Evolutionary conservation across 2,113 vertebrate genomes (phyloP), one percentile per base, ranked within the genome.

Genomic region (Equus quagga): DNA sequence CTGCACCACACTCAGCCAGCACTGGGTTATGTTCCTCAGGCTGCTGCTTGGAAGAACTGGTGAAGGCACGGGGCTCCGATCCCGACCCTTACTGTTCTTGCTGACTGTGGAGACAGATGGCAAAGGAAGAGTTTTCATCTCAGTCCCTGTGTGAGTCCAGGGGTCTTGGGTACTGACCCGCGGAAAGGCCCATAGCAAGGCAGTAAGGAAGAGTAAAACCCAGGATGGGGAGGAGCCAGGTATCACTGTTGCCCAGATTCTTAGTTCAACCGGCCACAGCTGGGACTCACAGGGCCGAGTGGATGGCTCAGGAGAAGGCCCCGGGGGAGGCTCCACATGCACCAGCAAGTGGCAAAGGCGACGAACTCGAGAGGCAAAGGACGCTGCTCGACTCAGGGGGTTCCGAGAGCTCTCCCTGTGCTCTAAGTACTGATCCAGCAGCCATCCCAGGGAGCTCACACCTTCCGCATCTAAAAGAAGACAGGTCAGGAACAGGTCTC

Each of bases 261-360:
- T 56, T 28, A 73, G 85, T 26, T 95, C 67, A 26, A 15, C 12
- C 0, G 7, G 54, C 80, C 58, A 21, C 0, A 5, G 33, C 65
- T 73, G 86, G 41, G 67, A 98, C 98, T 94, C 91, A 98, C 99
- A 98, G 78, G 99, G 98, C 64, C 98, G 99, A 64, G 98, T 87
- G 0, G 99, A 98, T 0, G 99, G 99, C 97, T 99, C 26, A 97
- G 95, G 81, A 28, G 96, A 95, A 51, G 98, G 98, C 3, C 44
- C 99, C 1, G 0, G 98, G 83, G 67, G 97, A 14, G 92, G 94
- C 98, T 99, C 99, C 97, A 99, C 99, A 0, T 99, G 99, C 18
- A 99, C 99, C 98, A 99, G 98, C 44, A 99, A 99, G 98, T 99
- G 99, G 3, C 99, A 99, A 94, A 99, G 99, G 62, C 99, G 98